phyloP scores from a whole-genome alignment of 2,113 vertebrate species.

The Centropristis striata region DNA sequence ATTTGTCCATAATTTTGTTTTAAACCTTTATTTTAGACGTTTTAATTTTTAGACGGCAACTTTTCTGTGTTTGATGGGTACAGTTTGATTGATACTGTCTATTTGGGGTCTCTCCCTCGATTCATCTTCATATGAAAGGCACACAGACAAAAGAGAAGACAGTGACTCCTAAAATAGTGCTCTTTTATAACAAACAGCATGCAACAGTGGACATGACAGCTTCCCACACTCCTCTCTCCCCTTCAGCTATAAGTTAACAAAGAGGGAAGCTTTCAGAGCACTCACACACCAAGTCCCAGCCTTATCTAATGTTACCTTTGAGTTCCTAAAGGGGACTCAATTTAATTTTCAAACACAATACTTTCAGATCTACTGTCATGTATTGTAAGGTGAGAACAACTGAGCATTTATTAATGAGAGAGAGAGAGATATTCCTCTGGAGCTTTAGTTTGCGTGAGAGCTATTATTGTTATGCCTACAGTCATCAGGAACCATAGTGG shows the following conservation, averaged over 20 bases:
- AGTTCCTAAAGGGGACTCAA: neutral
- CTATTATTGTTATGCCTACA: slow-evolving; percentile 12
- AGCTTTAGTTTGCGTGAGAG: neutral
- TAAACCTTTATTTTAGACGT: neutral
- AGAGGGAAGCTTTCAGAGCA: slow-evolving; percentile 12
- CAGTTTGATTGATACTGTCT: slow-evolving; percentile 1
- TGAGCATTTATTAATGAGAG: slow-evolving; percentile 16
- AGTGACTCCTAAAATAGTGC: slow-evolving; percentile 25
- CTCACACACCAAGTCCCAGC: slow-evolving; percentile 1
- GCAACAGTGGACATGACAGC: slow-evolving; percentile 45
- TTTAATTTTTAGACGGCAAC: neutral
- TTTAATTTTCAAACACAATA: slow-evolving; percentile 21
- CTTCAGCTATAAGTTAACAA: slow-evolving; percentile 33
- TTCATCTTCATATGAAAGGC: slow-evolving; percentile 14
- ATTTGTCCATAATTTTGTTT: neutral
- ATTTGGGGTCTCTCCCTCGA: neutral
- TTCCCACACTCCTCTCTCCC: slow-evolving; percentile 27
- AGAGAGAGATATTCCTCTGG: slow-evolving; percentile 4
- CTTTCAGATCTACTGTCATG: slow-evolving; percentile 2
- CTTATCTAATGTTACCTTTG: neutral
- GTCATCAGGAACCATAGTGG: slow-evolving; percentile 11
- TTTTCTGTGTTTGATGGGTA: neutral
- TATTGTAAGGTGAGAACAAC: neutral
- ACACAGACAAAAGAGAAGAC: slow-evolving; percentile 2
- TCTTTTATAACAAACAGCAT: slow-evolving; percentile 34